Conservation (phyloP, 2,888 invertebrate species). For the Leucophenga maculata region DNA sequence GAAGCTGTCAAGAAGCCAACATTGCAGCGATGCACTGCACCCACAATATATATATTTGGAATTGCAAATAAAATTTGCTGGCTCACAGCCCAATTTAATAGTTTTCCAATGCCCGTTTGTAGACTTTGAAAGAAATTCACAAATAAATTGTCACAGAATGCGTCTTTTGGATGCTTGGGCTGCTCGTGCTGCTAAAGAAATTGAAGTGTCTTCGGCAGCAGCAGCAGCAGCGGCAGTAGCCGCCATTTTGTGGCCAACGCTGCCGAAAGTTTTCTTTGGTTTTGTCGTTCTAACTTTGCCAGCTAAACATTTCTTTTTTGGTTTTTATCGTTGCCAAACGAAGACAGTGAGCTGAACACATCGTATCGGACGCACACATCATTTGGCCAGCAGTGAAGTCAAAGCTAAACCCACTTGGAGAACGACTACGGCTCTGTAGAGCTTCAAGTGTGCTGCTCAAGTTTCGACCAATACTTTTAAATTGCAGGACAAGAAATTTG, state of each 20-base stretch:
- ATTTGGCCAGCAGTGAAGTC: not conserved
- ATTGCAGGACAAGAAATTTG: constrained; percentile 25
- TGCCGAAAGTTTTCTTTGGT: constrained; percentile 8
- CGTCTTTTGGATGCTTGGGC: too few species aligned
- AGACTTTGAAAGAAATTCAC: constrained; percentile 27
- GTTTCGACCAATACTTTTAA: constrained; percentile 29
- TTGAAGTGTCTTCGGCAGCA: constrained; percentile 13
- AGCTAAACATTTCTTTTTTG: not conserved
- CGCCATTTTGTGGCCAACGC: not conserved
- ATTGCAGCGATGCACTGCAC: too few species aligned
- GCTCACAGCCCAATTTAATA: constrained; percentile 64
- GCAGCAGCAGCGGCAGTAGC: not conserved
- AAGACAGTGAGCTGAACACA: not conserved
- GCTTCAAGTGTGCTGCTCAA: not conserved
- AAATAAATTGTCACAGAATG: constrained; percentile 64
- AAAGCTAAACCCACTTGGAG: not conserved
- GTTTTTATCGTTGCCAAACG: not conserved
- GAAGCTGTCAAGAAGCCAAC: constrained; percentile 58
- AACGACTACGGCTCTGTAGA: not conserved
- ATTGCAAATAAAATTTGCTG: constrained; percentile 41
- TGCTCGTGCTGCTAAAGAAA: constrained; percentile 42
- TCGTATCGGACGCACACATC: constrained; percentile 12
- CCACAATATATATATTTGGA: constrained; percentile 3
- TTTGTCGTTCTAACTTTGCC: constrained; percentile 9
- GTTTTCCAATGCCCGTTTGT: constrained; percentile 56